These are phyloP conservation scores for Chrosomus eos DNA, from an alignment of 2,797 vertebrate species.

Conservation along the genomic window DNA sequence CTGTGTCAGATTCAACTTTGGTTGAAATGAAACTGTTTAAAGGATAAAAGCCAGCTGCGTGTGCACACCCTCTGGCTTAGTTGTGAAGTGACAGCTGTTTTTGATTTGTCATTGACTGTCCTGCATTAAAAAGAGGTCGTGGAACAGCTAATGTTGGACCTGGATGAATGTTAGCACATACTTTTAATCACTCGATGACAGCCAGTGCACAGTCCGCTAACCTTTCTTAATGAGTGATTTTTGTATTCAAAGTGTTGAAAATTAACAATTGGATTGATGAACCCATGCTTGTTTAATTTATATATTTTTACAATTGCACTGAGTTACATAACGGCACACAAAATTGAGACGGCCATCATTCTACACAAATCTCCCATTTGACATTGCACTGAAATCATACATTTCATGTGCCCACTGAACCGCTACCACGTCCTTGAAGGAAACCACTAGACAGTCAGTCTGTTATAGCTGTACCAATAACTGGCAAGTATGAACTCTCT, in stretches of 20 bases:
- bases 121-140: slow-evolving; percentile 22
- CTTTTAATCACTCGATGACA: slow-evolving; percentile 9
- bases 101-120: slow-evolving; percentile 11
- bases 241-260: slow-evolving; percentile 55
- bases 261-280: slow-evolving; percentile 61
- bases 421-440: slow-evolving; percentile 34
- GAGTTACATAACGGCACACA: slow-evolving; percentile 22
- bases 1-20: slow-evolving; percentile 75
- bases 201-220: slow-evolving; percentile 21
- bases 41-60: slow-evolving; percentile 49
- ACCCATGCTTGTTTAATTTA: slow-evolving; percentile 53
- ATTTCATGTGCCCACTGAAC: slow-evolving; percentile 26
- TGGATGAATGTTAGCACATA: slow-evolving; percentile 13
- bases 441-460: slow-evolving; percentile 59
- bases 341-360: not conserved
- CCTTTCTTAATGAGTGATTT: slow-evolving; percentile 22
- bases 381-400: slow-evolving; percentile 42
- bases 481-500: slow-evolving; percentile 82
- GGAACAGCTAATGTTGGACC: slow-evolving; percentile 13
- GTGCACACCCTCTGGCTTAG: slow-evolving; percentile 49
- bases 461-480: slow-evolving; percentile 57
- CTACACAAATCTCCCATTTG: slow-evolving; percentile 1
- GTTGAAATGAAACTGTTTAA: slow-evolving; percentile 72
- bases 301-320: slow-evolving; percentile 49
- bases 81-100: slow-evolving; percentile 28